A percentile compares a stretch with the other conserved stretches of the same genome.
These are phyloP conservation scores for Ligdia adustata DNA, from an alignment of 2,888 invertebrate species.

Conservation along the genomic window DNA sequence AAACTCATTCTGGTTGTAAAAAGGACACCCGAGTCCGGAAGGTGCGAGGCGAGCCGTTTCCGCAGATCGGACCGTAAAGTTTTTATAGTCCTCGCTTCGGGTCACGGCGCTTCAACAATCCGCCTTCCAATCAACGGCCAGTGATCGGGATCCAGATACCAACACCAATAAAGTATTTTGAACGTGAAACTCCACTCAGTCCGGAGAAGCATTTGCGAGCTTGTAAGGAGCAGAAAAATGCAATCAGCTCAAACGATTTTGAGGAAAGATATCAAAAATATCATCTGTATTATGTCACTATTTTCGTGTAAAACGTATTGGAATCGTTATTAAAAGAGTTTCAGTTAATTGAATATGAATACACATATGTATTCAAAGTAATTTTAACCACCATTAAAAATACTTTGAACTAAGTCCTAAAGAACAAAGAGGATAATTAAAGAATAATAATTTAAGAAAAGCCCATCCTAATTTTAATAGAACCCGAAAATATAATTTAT, in stretches of 20 bases:
- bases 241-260: too few relatives aligned
- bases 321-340: too few relatives aligned
- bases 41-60: conserved; percentile 38
- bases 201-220: too few relatives aligned
- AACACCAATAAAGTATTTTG: conserved; percentile 11
- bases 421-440: conserved; percentile 17
- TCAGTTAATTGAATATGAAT: background rate
- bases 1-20: conserved; percentile 58
- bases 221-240: too few relatives aligned
- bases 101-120: conserved; percentile 64
- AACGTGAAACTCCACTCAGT: conserved; percentile 4
- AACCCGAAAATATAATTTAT: conserved; percentile 21
- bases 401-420: conserved; percentile 10
- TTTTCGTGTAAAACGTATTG: too few relatives aligned
- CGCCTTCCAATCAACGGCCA: conserved; percentile 73
- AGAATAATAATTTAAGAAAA: conserved; percentile 12
- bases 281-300: too few relatives aligned
- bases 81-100: conserved; percentile 77
- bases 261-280: too few relatives aligned
- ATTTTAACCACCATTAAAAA: background rate
- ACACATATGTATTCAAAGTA: background rate
- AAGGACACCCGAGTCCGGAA: conserved; percentile 37
- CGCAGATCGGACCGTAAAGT: conserved; percentile 61
- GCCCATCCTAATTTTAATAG: conserved; percentile 14
- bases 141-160: conserved; percentile 55